Percentiles rank a stretch among this genome's conserved stretches.
These are phyloP conservation scores for Karalla daura DNA, from an alignment of 2,797 vertebrate species.

Conservation along the genomic window DNA sequence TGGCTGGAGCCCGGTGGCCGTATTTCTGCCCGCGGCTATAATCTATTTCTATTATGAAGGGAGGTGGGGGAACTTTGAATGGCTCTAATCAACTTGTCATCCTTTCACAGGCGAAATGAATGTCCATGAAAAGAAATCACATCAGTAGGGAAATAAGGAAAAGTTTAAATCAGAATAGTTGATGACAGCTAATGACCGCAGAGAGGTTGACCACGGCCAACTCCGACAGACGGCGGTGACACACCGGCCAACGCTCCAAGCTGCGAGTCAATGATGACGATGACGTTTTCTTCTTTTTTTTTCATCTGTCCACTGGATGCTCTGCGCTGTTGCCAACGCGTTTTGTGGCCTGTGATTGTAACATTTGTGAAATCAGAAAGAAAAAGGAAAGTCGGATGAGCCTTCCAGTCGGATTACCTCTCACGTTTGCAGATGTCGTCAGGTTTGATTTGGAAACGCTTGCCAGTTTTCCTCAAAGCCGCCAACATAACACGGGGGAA, in stretches of 20 bases:
- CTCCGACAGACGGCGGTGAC: conserved; percentile 43
- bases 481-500: conserved; percentile 48
- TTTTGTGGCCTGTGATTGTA: background rate
- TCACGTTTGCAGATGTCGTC: conserved; percentile 24
- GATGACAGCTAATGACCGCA: conserved; percentile 62
- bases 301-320: background rate
- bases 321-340: background rate
- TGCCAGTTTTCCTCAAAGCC: conserved; percentile 40
- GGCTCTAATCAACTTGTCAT: conserved; percentile 66
- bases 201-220: conserved; percentile 30
- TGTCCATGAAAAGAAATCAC: conserved; percentile 49
- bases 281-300: conserved; percentile 4
- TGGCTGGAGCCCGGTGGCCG: conserved; percentile 31
- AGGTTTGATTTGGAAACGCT: conserved; percentile 39
- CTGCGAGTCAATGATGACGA: conserved; percentile 7
- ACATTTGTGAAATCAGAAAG: conserved; percentile 2
- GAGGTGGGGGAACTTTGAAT: conserved; percentile 57
- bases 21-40: conserved; percentile 45
- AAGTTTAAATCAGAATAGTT: conserved; percentile 53
- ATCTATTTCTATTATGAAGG: conserved; percentile 55
- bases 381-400: conserved; percentile 2
- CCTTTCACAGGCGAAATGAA: conserved; percentile 53
- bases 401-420: conserved; percentile 37
- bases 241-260: conserved; percentile 12
- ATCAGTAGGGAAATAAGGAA: conserved; percentile 42